These are phyloP conservation scores for Guaruba guarouba DNA, from an alignment of 2,113 vertebrate genomes.

Conservation along the genomic window DNA sequence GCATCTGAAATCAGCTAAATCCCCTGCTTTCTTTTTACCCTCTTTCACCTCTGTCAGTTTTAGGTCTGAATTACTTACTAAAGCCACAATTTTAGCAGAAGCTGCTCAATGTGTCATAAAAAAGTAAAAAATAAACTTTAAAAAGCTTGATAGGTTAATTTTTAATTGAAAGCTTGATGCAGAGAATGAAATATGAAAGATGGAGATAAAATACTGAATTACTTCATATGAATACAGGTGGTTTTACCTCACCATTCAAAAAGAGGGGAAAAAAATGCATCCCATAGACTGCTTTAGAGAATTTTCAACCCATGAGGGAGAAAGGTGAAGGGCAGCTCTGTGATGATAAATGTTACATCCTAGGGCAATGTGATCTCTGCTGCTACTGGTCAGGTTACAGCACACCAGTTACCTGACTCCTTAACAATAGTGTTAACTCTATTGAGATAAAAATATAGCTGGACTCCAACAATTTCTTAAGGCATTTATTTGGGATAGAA, in stretches of 20 bases:
- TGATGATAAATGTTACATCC: neutral
- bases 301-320: neutral
- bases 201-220: neutral
- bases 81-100: neutral
- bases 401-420: fast-evolving
- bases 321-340: neutral
- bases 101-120: neutral
- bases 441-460: neutral
- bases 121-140: neutral
- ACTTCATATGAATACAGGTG: neutral
- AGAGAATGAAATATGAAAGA: neutral
- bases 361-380: neutral
- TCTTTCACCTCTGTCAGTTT: neutral
- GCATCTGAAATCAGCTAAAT: neutral
- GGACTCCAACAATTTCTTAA: neutral
- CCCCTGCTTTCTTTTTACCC: fast-evolving
- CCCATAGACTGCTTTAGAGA: neutral
- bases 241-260: neutral
- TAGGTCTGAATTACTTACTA: neutral
- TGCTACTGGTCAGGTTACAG: neutral
- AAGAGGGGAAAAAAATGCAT: neutral
- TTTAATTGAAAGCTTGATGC: neutral
- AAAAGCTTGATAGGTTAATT: neutral
- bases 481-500: neutral
- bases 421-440: neutral